Evolutionary conservation across 2,113 vertebrate genomes (phyloP).

Genomic region (Salvelinus fontinalis): DNA sequence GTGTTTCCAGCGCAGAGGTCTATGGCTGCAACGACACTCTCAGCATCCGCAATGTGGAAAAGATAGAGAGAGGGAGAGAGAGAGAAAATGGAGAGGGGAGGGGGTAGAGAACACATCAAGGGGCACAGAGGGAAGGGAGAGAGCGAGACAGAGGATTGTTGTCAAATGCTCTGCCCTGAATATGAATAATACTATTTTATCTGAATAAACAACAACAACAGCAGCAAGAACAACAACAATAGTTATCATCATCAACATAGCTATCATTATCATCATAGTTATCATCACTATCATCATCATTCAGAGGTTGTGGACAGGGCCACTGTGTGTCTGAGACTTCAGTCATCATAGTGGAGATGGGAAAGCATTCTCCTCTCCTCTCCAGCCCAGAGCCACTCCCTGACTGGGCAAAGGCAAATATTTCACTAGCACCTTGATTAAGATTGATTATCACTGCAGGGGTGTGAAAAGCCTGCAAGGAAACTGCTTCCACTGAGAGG

Average conservation of each 20-base stretch:
- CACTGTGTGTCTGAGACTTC: constrained; percentile 2
- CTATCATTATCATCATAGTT: not conserved
- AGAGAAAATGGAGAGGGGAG: constrained; percentile 27
- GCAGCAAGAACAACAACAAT: not conserved
- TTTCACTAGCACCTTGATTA: constrained; percentile 47
- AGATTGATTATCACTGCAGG: constrained; percentile 51
- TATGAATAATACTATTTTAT: constrained; percentile 39
- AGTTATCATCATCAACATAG: not conserved
- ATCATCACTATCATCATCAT: not conserved
- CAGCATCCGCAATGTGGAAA: constrained; percentile 90
- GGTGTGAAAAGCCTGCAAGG: constrained; percentile 8
- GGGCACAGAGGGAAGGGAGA: constrained; percentile 7
- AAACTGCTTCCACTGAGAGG: not conserved
- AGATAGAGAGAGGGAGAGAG: constrained; percentile 48
- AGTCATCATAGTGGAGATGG: constrained; percentile 28
- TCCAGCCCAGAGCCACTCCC: constrained; percentile 23
- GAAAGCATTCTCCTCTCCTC: constrained; percentile 6
- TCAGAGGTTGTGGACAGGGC: constrained; percentile 19
- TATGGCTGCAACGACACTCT: constrained; percentile 74
- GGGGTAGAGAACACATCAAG: not conserved
- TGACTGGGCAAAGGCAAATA: constrained; percentile 44
- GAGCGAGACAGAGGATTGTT: constrained; percentile 44
- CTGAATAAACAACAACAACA: constrained; percentile 1
- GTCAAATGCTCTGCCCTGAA: constrained; percentile 43
- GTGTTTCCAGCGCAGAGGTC: constrained; percentile 79